Evolutionary conservation across 64 coral and sea anemone species (phyloP), one percentile per base, ranked within the genome.

Genomic region (Catalaphyllia jardinei): DNA sequence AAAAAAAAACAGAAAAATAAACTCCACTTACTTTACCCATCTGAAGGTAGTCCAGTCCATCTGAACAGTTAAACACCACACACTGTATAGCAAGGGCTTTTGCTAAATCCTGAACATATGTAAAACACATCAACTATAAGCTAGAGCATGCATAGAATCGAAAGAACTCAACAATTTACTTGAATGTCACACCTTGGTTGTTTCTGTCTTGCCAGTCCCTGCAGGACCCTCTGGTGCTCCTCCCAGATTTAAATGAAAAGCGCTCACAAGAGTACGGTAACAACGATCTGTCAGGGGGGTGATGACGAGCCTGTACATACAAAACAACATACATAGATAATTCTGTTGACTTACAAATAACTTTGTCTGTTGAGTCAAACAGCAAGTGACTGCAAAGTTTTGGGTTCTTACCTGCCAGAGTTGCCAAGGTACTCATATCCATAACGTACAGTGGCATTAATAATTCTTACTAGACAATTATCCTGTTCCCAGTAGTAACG

Each of bases 401-500:
- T 31, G 20, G 31, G 79, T 86, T 46, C 38, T 71, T 30, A 99
- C 97, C 97, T 95, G 91, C 97, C 97, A 49, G 97, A 99, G 88
- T 99, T 99, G 4, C 97, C 97, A 25, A 99, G 94, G 76, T 99
- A 99, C 73, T 99, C 97, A 72, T 92, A 99, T 18, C 97, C 97
- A 93, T 99, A 99, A 31, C 87, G 88, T 14, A 99, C 97, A 52
- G 91, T 92, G 27, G 97, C 94, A 65, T 99, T 99, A 30, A 99
- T 99, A 39, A 99, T 99, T 27, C 97, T 88, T 73, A 99, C 97
- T 22, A 95, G 38, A 77, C 97, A 99, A 22, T 93, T 92, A 14
- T 95, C 97, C 46, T 93, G 88, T 79, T 99, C 97, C 97, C 97
- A 99, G 88, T 99, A 99, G 77, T 99, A 99, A 15, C 97, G 97